These are phyloP conservation scores for Phymorhynchus buccinoides DNA, from an alignment of 1,140 invertebrate genomes.

Conservation along the genomic window DNA sequence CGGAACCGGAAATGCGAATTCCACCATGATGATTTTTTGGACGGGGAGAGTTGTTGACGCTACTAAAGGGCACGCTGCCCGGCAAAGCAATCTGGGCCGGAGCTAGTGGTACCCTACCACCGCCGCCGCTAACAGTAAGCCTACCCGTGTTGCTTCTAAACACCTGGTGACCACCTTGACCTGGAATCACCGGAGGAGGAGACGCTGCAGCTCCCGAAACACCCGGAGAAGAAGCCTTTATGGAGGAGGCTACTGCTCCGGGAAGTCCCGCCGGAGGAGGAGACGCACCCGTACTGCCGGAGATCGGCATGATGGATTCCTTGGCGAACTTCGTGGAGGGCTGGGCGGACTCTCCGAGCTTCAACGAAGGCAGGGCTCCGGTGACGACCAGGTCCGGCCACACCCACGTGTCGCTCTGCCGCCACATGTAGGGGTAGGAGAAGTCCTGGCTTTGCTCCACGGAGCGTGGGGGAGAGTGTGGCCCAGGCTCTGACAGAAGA, in stretches of 20 bases:
- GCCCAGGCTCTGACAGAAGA: neutral
- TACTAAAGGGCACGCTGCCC: neutral
- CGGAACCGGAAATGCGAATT: no score
- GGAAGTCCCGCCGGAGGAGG: no score
- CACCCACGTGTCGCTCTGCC: conserved; percentile 11
- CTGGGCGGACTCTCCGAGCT: neutral
- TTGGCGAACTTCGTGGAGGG: neutral
- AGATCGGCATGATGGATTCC: neutral
- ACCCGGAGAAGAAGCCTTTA: no score
- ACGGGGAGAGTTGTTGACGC: neutral
- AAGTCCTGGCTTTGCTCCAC: no score
- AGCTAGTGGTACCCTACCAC: neutral
- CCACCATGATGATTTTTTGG: no score
- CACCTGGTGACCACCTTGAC: neutral
- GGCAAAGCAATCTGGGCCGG: neutral
- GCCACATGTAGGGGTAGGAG: neutral
- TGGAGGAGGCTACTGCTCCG: no score
- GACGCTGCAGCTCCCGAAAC: no score
- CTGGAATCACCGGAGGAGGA: neutral
- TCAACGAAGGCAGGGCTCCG: neutral
- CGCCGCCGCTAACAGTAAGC: no score
- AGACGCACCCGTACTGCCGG: no score
- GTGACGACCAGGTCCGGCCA: conserved; percentile 13
- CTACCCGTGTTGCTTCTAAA: neutral
- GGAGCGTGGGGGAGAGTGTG: neutral